Conservation (phyloP, 1,140 invertebrate genomes). For the Dreissena polymorpha region DNA sequence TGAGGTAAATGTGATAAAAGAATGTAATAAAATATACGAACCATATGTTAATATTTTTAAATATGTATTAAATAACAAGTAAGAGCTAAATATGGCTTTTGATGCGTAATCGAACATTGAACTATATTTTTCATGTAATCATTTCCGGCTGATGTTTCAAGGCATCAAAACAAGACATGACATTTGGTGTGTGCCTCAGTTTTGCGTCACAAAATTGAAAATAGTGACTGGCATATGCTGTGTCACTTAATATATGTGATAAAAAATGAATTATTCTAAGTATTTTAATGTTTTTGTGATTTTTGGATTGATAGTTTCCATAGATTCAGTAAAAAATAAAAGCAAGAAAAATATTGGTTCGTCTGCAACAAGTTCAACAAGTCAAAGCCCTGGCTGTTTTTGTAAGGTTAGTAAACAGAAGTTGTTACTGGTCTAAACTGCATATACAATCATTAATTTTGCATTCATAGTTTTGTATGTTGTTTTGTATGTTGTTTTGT, state of each 20-base stretch:
- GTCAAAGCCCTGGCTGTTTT: constrained; percentile 22
- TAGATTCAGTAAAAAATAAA: constrained; percentile 24
- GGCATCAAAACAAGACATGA: constrained; percentile 39
- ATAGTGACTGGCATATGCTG: neutral
- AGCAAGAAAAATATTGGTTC: constrained; percentile 18
- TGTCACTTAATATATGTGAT: neutral
- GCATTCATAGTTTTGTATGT: too few relatives aligned
- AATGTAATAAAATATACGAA: neutral
- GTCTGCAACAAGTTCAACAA: neutral
- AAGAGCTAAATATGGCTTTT: neutral
- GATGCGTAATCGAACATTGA: neutral
- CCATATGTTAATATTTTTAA: neutral
- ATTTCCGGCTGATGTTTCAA: constrained; percentile 43
- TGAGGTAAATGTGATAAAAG: too few relatives aligned
- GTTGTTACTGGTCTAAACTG: too few relatives aligned
- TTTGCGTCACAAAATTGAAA: neutral
- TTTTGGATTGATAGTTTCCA: neutral
- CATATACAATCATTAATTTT: too few relatives aligned
- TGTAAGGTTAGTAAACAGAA: constrained; percentile 29
- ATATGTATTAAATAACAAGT: neutral
- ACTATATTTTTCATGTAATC: constrained; percentile 12
- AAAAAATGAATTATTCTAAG: neutral
- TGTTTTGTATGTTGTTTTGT: too few relatives aligned
- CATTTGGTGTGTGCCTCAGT: neutral
- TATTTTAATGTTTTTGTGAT: neutral